phyloP scores from a whole-genome alignment of 2,888 invertebrate species.

The Mythimna ferrago region DNA sequence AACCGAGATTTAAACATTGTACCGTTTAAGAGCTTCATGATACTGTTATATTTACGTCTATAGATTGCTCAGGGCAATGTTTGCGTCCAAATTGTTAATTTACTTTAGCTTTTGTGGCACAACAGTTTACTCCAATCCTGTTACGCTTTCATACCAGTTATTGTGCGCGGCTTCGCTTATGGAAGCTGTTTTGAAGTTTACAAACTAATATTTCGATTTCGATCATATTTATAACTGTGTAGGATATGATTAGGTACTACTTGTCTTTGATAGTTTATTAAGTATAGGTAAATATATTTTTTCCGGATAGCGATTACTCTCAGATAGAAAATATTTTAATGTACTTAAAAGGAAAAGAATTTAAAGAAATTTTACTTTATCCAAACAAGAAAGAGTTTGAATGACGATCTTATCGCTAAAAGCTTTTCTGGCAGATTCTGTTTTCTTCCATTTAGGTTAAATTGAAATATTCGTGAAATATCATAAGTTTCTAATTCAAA shows the following conservation, averaged over 20 bases:
- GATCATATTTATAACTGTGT: neutral
- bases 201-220: neutral
- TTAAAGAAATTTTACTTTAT: no score
- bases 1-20: neutral
- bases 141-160: slow-evolving; percentile 27
- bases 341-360: neutral
- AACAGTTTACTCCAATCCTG: slow-evolving; percentile 42
- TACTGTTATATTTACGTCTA: slow-evolving; percentile 28
- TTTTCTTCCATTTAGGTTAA: neutral
- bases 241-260: neutral
- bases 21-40: slow-evolving; percentile 7
- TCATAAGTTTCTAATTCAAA: neutral
- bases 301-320: neutral
- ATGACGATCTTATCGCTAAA: neutral
- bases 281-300: neutral
- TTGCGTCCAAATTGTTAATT: slow-evolving; percentile 56
- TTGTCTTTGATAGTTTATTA: neutral
- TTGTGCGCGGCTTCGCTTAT: slow-evolving; percentile 19
- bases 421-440: slow-evolving; percentile 15
- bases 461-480: neutral
- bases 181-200: neutral
- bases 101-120: slow-evolving; percentile 48
- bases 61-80: slow-evolving; percentile 44
- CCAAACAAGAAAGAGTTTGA: neutral
- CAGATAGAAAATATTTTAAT: neutral